Base-by-base conservation (phyloP, 2,113 vertebrate species). In the Piprites chloris region DNA sequence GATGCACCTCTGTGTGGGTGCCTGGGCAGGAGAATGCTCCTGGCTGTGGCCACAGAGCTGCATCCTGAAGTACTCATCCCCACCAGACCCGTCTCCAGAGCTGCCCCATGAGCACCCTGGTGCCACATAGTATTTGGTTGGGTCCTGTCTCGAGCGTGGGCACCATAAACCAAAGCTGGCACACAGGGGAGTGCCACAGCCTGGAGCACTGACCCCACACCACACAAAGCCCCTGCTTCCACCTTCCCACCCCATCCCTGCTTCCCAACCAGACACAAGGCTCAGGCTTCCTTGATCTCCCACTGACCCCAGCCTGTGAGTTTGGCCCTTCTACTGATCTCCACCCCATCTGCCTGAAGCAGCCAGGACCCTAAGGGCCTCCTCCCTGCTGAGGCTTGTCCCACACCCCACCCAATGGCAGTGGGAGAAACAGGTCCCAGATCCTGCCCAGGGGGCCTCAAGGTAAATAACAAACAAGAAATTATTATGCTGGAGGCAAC, bases 341-440 rank as follows among this genome's bases (percentile, higher is more conserved):
- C 69, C 28, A 37, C 14, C 44, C 27, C 55, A 10, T 72, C 50
- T 23, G 19, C 26, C 35, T 7, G 0, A 0, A 0, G 53, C 53
- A 53, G 14, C 26, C 9, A 2, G 67, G 44, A 61, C 28, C 18
- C 4, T 4, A 20, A 14, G 9, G 20, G 13, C 19, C 11, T 59
- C 39, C 35, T 52, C 39, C 3, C 2, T 17, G 9, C 44, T 14
- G 2, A 35, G 47, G 23, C 18, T 68, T 10, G 9, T n/a, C 46
- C 44, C 30, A 0, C 2, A 0, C 59, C 24, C 27, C 2, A 0
- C 53, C 30, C 27, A 5, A 1, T 0, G 0, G 39, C 53, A 13
- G 15, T 5, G 56, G 52, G 33, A 61, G 4, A 63, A 77, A 72
- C 2, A 2, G 19, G 44, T 49, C 49, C 58, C 53, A 33, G 52